Evolutionary conservation across 2,113 vertebrate species (phyloP), one percentile per base, ranked within the genome.

Genomic region (Meles meles): DNA sequence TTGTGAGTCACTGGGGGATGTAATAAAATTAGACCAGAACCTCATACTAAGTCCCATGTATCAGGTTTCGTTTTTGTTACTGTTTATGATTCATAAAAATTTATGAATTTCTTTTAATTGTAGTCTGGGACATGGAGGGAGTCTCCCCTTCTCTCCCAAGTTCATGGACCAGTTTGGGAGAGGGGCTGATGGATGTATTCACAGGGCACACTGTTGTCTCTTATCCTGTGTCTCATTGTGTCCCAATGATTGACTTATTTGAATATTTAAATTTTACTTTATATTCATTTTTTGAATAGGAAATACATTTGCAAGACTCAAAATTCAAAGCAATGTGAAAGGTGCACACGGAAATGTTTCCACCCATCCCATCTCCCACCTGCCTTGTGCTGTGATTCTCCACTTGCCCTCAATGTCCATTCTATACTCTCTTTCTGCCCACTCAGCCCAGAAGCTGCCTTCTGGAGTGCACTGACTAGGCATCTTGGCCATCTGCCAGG

Each of bases 221-320:
- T 85, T n/a, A 80, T 61, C 34, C n/a, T 44, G 87, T 52, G 44
- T 29, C 27, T 49, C 10, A 0, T 1, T 59, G 23, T 37, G 25
- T 90, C 20, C 87, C 4, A 1, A 0, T 59, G 91, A 52, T 17
- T 3, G 61, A 25, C 23, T 29, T 23, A 18, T 5, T 15, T 31
- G 42, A 80, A 37, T 80, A 49, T 55, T 90, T 77, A 69, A 59
- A 44, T 65, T 85, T 85, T 85, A 39, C 13, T 87, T 87, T 67
- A 5, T 85, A 31, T 65, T 42, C 18, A 37, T 55, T 57, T 86
- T 96, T 86, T 90, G 65, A 87, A 81, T 25, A 91, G 65, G 37
- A 72, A 74, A 42, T 11, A 55, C 23, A 12, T 74, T 74, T 74
- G 18, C 37, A 72, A 42, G 20, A 31, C 27, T 86, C 18, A 34